A percentile compares a stretch with the other conserved stretches of the same genome.
phyloP scores from a whole-genome alignment of 2,113 vertebrate genomes.

The Agapornis roseicollis region DNA sequence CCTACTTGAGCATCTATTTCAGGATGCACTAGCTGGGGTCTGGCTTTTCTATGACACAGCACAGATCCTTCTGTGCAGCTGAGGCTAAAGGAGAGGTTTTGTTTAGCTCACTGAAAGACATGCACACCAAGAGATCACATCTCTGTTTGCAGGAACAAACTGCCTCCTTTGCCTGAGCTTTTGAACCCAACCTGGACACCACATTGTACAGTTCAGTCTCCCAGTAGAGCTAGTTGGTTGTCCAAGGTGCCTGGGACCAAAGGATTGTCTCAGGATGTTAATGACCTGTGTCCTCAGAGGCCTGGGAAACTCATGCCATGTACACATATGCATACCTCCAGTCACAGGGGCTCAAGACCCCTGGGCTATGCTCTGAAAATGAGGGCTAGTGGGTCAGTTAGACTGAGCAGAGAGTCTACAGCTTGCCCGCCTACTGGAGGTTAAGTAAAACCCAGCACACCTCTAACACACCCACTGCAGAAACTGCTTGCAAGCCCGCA shows the following conservation, averaged over 20 bases:
- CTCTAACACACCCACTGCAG: not conserved
- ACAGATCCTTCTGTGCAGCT: not conserved
- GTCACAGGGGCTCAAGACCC: rapidly evolving
- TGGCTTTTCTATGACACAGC: not conserved
- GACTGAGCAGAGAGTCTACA: not conserved
- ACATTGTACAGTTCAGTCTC: not conserved
- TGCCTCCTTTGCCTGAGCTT: not conserved
- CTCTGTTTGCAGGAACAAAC: not conserved
- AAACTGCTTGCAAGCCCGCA: not conserved
- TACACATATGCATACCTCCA: not conserved
- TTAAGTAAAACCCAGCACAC: not conserved
- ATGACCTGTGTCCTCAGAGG: not conserved
- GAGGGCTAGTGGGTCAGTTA: not conserved
- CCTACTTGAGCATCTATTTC: not conserved
- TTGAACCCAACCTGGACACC: not conserved
- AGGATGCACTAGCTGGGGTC: rapidly evolving
- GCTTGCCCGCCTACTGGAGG: not conserved
- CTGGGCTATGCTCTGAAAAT: not conserved
- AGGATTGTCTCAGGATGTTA: not conserved
- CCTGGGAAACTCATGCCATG: not conserved
- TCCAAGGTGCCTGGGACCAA: not conserved
- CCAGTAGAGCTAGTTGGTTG: not conserved
- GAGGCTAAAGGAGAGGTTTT: not conserved
- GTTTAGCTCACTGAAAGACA: not conserved
- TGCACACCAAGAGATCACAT: not conserved